These are phyloP conservation scores for Masnerella sp. DNA, from an alignment of 2,888 invertebrate genomes.

Conservation along the genomic window DNA sequence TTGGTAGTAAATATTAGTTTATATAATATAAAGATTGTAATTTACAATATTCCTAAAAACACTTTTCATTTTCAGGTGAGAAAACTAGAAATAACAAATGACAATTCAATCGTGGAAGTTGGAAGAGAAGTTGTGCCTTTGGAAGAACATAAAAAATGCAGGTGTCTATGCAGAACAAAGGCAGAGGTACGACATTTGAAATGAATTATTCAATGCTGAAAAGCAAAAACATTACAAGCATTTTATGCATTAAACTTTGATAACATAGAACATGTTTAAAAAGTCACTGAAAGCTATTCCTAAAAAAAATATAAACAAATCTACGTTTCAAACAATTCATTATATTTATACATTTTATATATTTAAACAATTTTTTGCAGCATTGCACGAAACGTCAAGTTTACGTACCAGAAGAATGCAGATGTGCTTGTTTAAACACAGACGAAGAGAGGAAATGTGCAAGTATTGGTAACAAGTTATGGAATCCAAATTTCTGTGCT, in stretches of 20 bases:
- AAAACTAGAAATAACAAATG: slow-evolving; percentile 20
- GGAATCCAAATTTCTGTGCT: slow-evolving; percentile 81
- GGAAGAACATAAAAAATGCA: slow-evolving; percentile 82
- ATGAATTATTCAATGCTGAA: not conserved
- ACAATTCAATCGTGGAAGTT: slow-evolving; percentile 7
- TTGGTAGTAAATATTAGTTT: no score
- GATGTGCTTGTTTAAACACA: slow-evolving; percentile 81
- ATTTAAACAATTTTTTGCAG: no score
- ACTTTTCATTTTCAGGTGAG: slow-evolving; percentile 19
- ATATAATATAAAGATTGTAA: no score
- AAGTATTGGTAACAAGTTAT: slow-evolving; percentile 79
- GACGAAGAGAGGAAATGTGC: slow-evolving; percentile 82
- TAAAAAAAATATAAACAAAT: no score
- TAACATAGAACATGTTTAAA: no score
- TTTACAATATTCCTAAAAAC: no score
- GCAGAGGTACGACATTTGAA: slow-evolving; percentile 76
- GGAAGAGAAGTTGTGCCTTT: slow-evolving; percentile 77
- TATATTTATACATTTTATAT: no score
- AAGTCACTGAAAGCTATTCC: no score
- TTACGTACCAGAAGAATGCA: slow-evolving; percentile 80
- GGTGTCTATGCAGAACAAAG: slow-evolving; percentile 81
- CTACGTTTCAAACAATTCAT: no score
- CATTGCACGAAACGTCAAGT: slow-evolving; percentile 81
- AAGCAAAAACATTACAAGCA: not conserved
- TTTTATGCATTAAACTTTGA: not conserved